A percentile compares a stretch with the other conserved stretches of the same genome.
Evolutionary conservation across 2,797 vertebrate genomes (phyloP).

Genomic region (Notolabrus celidotus): DNA sequence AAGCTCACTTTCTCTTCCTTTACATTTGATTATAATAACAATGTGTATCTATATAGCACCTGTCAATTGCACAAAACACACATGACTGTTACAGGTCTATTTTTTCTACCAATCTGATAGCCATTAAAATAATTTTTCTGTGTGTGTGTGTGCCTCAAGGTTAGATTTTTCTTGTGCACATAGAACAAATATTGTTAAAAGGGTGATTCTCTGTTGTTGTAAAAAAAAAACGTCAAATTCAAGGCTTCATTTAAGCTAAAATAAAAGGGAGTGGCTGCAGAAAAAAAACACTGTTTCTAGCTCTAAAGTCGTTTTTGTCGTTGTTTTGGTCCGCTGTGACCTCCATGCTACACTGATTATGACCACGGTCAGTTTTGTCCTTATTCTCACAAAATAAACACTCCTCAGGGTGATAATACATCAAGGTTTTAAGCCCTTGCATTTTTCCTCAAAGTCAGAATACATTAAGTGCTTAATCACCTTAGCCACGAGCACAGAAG

Average conservation of each 20-base stretch:
- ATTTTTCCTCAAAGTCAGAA: not conserved
- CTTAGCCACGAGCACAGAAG: too few relatives aligned
- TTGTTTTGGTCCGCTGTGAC: not conserved
- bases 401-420: not conserved
- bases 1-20: too few relatives aligned
- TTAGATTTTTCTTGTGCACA: not conserved
- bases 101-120: too few relatives aligned
- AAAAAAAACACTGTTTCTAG: not conserved
- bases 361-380: not conserved
- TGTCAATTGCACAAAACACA: not conserved
- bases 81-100: not conserved
- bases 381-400: slow-evolving; percentile 4
- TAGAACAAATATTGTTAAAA: not conserved
- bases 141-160: not conserved
- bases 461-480: too few relatives aligned
- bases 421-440: too few relatives aligned
- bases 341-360: not conserved
- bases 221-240: not conserved
- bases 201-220: not conserved
- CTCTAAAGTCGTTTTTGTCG: not conserved
- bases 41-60: too few relatives aligned
- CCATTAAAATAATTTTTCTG: not conserved
- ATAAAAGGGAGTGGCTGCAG: not conserved
- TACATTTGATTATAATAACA: too few relatives aligned
- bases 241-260: not conserved